These are phyloP conservation scores for Musca vetustissima DNA, from an alignment of 1,140 invertebrate genomes.

Conservation along the genomic window DNA sequence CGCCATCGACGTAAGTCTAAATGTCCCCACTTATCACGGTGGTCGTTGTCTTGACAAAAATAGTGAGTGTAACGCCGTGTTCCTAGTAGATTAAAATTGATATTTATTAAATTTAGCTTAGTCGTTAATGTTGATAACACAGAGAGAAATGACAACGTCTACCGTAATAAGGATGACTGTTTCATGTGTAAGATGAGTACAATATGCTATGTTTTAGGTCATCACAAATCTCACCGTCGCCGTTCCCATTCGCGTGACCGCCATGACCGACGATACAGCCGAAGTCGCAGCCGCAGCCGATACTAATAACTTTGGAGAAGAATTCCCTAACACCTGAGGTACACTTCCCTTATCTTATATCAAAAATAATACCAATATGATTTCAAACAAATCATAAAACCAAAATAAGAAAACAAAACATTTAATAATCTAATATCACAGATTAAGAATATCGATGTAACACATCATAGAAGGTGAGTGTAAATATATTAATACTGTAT, in stretches of 20 bases:
- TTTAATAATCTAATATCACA: too few species aligned
- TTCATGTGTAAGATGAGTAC: background rate
- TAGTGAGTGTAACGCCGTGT: too few species aligned
- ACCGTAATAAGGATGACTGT: too few species aligned
- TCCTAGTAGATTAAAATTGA: too few species aligned
- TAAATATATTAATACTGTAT: too few species aligned
- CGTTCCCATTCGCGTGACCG: constrained; percentile 49
- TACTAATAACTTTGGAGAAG: constrained; percentile 50
- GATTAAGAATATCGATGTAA: too few species aligned
- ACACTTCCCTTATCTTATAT: constrained; percentile 45
- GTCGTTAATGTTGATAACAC: too few species aligned
- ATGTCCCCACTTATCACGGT: too few species aligned
- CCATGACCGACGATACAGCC: constrained; percentile 44
- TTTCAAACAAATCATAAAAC: constrained; percentile 31
- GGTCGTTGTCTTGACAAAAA: too few species aligned
- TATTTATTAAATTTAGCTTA: too few species aligned
- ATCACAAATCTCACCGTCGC: constrained; percentile 46
- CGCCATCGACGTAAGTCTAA: constrained; percentile 49
- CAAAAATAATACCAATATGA: constrained; percentile 34
- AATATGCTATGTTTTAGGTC: constrained; percentile 34
- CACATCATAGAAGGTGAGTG: too few species aligned
- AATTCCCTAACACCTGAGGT: constrained; percentile 37
- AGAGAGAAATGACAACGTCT: too few species aligned
- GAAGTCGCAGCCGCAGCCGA: constrained; percentile 46
- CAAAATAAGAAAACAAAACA: constrained; percentile 6